Evolutionary conservation across 92 coral and sea anemone species (phyloP), one percentile per base, ranked within the genome.

Genomic region (Zoanthus gigantus): DNA sequence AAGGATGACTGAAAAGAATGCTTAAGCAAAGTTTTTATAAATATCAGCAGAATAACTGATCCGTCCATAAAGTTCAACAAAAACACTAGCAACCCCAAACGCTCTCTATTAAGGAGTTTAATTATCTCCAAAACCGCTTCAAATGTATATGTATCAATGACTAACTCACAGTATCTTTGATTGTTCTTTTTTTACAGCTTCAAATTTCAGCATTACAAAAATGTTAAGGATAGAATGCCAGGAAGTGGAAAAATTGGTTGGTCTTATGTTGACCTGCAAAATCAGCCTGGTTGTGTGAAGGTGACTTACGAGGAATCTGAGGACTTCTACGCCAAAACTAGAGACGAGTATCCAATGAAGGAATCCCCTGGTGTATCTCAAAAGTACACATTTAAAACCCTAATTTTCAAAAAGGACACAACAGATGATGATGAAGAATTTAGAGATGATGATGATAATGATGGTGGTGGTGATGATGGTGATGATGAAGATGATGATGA

Each of bases 211-310:
- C 87, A 78, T 74, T 94, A 71, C 45, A 77, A 69, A 28, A 73
- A 50, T 3, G 91, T 94, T 14, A 52, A 76, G 9, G 74, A 48
- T 9, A 88, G 7, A 16, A 53, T 94, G 11, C 97, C 97, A 52
- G 97, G 97, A 2, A 50, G 72, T 16, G 82, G 61, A 16, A 80
- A 77, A 45, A 79, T 79, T 52, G 95, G 95, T 3, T 48, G 80
- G 46, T 69, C 77, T 9, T 90, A 72, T 32, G 79, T 88, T 54
- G 93, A 90, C 73, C 89, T 92, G 4, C 79, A 93, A 31, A 80
- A 88, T 52, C 97, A 94, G 60, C 97, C 95, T 30, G 57, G 52
- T 18, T 90, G 95, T 82, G 69, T 94, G 28, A 69, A 52, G 78
- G 87, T 90, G 11, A 71, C 74, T 18, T 94, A 92, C 50, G 89